Conservation (phyloP, 1,140 invertebrate species). For the Neotoxoptera formosana region DNA sequence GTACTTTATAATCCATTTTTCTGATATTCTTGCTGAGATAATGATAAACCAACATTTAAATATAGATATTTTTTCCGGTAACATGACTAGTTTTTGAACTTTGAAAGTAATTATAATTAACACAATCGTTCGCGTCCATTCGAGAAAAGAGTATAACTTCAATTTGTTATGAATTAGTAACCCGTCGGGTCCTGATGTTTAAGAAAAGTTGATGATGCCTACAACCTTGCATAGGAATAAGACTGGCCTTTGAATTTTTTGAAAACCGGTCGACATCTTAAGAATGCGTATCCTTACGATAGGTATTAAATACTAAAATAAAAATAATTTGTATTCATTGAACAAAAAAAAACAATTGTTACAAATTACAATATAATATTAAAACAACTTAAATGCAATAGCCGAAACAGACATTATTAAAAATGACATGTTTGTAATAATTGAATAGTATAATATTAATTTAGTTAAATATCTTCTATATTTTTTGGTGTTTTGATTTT, state of each 20-base stretch:
- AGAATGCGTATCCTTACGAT: background rate
- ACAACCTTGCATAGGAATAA: background rate
- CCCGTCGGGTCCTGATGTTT: background rate
- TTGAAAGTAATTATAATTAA: background rate
- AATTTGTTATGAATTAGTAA: background rate
- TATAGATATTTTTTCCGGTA: background rate
- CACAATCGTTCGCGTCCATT: background rate
- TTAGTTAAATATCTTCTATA: no score
- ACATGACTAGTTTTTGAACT: background rate
- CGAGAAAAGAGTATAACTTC: background rate
- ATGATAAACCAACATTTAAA: background rate
- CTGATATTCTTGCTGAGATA: background rate
- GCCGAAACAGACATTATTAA: no score
- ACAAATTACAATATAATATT: no score
- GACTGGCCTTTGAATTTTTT: background rate
- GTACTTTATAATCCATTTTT: conserved; percentile 3
- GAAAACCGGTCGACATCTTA: background rate
- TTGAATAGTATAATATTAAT: no score
- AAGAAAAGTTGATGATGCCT: background rate
- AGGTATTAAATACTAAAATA: no score
- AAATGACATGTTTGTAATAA: no score
- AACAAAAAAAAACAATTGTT: no score
- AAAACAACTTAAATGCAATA: no score
- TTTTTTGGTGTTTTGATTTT: no score
- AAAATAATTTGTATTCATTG: no score